phyloP scores from a whole-genome alignment of 2,113 vertebrate species.

The Sander vitreus region DNA sequence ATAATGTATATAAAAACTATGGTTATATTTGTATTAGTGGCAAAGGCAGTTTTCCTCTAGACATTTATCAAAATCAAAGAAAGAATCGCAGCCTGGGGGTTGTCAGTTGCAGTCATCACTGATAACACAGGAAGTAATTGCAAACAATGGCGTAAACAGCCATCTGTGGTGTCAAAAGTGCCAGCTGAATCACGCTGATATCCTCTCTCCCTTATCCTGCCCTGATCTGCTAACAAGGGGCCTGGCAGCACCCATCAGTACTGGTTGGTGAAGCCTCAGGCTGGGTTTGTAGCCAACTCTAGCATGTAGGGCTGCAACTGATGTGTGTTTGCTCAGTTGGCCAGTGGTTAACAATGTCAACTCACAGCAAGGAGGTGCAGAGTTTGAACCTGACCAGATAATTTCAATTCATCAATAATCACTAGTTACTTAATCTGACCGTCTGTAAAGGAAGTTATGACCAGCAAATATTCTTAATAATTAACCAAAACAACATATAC shows the following conservation, averaged over 20 bases:
- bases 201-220: conserved; percentile 36
- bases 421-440: neutral
- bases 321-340: conserved; percentile 6
- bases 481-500: neutral
- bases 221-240: conserved; percentile 40
- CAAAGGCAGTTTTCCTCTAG: neutral
- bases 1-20: neutral
- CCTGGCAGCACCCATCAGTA: conserved; percentile 7
- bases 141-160: conserved; percentile 64
- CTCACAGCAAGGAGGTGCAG: neutral
- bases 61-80: neutral
- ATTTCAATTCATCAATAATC: neutral
- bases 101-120: conserved; percentile 45
- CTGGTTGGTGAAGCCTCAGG: neutral
- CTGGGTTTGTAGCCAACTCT: neutral
- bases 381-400: neutral
- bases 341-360: neutral
- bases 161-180: conserved; percentile 69
- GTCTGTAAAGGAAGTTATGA: neutral
- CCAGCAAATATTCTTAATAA: neutral
- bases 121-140: conserved; percentile 48
- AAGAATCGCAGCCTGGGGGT: neutral
- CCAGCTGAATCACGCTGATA: conserved; percentile 62
- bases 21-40: neutral
- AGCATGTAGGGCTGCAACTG: neutral